Evolutionary conservation across 2,113 vertebrate genomes (phyloP).

Genomic region (Aptenodytes patagonicus): DNA sequence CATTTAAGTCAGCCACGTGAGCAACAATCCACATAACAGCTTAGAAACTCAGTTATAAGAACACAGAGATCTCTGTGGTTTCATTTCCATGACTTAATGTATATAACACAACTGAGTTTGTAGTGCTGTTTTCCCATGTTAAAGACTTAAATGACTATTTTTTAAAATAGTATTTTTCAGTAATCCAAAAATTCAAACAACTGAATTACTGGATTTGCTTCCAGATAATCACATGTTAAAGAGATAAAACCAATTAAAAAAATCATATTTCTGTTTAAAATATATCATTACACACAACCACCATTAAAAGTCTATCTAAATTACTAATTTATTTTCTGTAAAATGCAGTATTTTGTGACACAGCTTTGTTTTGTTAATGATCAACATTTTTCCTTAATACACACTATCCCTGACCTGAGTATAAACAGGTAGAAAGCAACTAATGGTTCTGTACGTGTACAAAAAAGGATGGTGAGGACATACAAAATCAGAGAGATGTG

Average conservation of each 20-base stretch:
- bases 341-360: neutral
- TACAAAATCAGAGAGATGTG: neutral
- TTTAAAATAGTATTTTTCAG: neutral
- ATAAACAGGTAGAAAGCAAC: neutral
- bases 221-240: neutral
- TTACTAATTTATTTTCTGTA: neutral
- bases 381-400: neutral
- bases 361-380: neutral
- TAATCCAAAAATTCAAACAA: neutral
- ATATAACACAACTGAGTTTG: neutral
- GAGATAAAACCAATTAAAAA: neutral
- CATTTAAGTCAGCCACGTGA: neutral
- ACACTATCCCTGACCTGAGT: neutral
- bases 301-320: neutral
- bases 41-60: neutral
- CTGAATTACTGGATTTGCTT: neutral
- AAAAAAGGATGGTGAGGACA: neutral
- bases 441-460: too few species aligned
- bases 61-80: neutral
- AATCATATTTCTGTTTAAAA: neutral
- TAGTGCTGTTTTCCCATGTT: neutral
- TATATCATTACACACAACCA: neutral
- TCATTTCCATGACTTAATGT: neutral
- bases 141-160: neutral
- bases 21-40: neutral